Base-by-base conservation (phyloP, 2,888 invertebrate genomes). In the Conchocele bisecta region DNA sequence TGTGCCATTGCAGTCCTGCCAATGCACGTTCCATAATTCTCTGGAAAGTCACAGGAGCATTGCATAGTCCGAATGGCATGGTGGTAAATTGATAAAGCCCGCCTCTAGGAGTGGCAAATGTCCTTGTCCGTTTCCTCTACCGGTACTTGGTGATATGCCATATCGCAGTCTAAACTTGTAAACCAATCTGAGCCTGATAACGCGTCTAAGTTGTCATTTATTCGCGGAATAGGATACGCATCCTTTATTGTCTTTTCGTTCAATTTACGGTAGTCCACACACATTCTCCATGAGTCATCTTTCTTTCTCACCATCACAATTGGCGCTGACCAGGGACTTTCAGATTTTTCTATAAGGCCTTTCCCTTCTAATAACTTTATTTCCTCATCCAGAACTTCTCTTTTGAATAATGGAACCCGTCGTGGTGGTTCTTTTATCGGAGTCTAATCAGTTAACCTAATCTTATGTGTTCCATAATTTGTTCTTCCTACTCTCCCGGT, bases 1-100 rank as follows among this genome's bases (percentile, higher is more conserved):
- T 69, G 41, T 82, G 67, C 73, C 75, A 78, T 15, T 76, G 71
- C 28, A 76, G 17, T 20, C 72, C 61, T 37, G 11, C 35, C 20
- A 56, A 31, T 13, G 57, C 39, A 20, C 28, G 24, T 41, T 56
- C 69, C n/a, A 63, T 63, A 17, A 69, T 17, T 24, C 54, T 68
- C 56, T 46, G 35, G 29, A 26, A 48, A 5, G 48, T 48, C 28
- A 31, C 48, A 7, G 26, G 26, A 5, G 26, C 2, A 48, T 28
- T 26, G 48, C 26, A 28, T 4, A 48, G 26, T 11, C 48, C 48
- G 22, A 48, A 48, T 4, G 61, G 41, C 61, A 61, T 51, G 3
- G 44, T 33, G 15, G 37, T 28, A 53, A n/a, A 48, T 26, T 64
- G 48, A 35, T 64, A 56, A 28, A 64, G 1, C 28, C 54, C 37